Conservation (phyloP, 2,888 invertebrate species). For the Sympetrum striolatum region DNA sequence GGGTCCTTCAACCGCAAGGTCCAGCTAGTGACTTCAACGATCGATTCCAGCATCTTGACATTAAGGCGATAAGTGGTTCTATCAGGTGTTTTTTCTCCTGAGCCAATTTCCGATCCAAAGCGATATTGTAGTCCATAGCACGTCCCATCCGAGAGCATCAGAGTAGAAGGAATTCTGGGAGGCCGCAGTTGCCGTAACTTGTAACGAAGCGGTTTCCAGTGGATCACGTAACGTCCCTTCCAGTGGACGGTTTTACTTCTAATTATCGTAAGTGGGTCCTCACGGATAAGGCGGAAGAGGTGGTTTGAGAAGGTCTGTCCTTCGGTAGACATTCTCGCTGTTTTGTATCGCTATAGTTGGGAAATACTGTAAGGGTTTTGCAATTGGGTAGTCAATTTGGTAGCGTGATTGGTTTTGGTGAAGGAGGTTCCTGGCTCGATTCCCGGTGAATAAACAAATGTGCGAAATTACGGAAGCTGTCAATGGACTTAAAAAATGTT, state of each 20-base stretch:
- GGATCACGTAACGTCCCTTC: not conserved
- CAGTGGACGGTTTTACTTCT: not conserved
- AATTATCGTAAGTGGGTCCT: not conserved
- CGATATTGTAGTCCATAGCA: not conserved
- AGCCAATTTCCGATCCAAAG: not conserved
- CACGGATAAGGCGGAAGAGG: not conserved
- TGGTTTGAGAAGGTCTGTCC: not conserved
- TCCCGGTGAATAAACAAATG: too few species aligned
- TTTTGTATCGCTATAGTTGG: not conserved
- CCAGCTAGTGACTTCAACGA: not conserved
- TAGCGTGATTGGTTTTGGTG: too few species aligned
- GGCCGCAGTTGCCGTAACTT: not conserved
- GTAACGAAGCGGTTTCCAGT: not conserved
- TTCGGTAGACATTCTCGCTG: not conserved
- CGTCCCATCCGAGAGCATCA: not conserved
- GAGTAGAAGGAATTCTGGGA: not conserved
- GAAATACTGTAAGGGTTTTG: too few species aligned
- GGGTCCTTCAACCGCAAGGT: not conserved
- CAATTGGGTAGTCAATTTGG: too few species aligned
- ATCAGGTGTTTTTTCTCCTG: not conserved
- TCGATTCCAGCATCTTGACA: not conserved
- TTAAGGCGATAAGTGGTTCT: not conserved
- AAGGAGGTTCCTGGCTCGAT: too few species aligned
- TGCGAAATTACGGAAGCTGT: too few species aligned
- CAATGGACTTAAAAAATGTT: too few species aligned